Base-by-base conservation (phyloP, 2,113 vertebrate genomes). In the Daphoenositta chrysoptera region DNA sequence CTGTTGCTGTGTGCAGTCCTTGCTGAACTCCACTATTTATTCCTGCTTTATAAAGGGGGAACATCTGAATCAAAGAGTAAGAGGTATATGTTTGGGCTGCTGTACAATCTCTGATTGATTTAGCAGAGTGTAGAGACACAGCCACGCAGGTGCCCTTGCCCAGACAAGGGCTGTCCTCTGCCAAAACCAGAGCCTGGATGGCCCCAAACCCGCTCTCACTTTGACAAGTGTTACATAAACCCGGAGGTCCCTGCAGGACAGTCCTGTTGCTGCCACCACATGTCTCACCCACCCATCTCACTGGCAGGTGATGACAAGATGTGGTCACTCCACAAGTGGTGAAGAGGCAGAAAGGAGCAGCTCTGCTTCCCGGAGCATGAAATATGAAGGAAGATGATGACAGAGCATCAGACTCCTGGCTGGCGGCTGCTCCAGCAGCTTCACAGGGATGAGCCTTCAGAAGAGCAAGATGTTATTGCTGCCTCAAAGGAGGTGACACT, bases 321-420 rank as follows among this genome's bases (percentile, higher is more conserved):
- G 60, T 15, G 75, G 91, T 35, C 93, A 71, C 89, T 89, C 68
- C 48, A 68, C 71, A 85, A 45, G 89, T 48, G 83, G 73, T 68
- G 63, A 42, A 21, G 27, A 84, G 66, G 76, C 85, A 93, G 83
- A 88, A 15, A 85, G 89, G 60, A 94, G 70, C 73, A 61, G 33
- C 30, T 69, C 57, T 57, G 83, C 91, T 70, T 96, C 94, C 94
- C 2, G 2, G 4, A 57, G 94, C 90, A 87, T 39, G 68, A 94
- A 93, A 84, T 10, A 35, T 8, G 45, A 30, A 53, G 68, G 63
- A 50, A 70, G 85, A 78, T 33, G 93, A 89, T 93, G 93, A 91
- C 90, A 72, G 82, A 92, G 83, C 81, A 83, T 6, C 95, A 78
- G 87, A 69, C 53, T 84, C 7, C 76, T 7, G 64, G 56, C 92